These are phyloP conservation scores for Phaedon cochleariae DNA, from an alignment of 2,888 invertebrate species.

Conservation along the genomic window DNA sequence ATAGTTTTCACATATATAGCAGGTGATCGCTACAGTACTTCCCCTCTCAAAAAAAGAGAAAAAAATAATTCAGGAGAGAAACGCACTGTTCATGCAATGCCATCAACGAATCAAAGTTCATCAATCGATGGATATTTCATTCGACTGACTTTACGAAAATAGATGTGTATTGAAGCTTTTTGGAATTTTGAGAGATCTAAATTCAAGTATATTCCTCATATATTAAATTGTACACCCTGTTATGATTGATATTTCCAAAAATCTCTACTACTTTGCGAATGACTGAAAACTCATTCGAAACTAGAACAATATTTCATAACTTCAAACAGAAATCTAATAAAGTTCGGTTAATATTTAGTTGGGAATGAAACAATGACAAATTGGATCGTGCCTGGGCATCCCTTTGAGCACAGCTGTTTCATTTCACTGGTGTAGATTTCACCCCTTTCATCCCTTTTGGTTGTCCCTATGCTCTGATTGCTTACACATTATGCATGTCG, in stretches of 20 bases:
- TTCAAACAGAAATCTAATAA: slow-evolving; percentile 38
- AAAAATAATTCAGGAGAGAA: too few species aligned
- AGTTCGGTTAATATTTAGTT: slow-evolving; percentile 48
- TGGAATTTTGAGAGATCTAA: too few species aligned
- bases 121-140: too few species aligned
- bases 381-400: slow-evolving; percentile 48
- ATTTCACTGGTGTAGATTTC: slow-evolving; percentile 52
- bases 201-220: too few species aligned
- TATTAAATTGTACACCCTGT: too few species aligned
- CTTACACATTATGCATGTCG: slow-evolving; percentile 64
- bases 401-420: slow-evolving; percentile 58
- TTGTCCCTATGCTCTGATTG: slow-evolving; percentile 56
- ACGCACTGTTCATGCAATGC: too few species aligned
- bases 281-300: neutral
- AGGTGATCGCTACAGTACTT: too few species aligned
- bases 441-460: slow-evolving; percentile 47
- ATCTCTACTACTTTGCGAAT: neutral
- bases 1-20: too few species aligned
- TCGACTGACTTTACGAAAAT: too few species aligned
- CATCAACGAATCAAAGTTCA: too few species aligned
- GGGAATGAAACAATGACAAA: slow-evolving; percentile 55
- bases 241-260: neutral
- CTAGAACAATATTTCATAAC: neutral
- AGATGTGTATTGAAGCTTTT: too few species aligned
- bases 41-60: too few species aligned